These are phyloP conservation scores for Hanleya hanleyi DNA, from an alignment of 2,888 invertebrate species.

Conservation along the genomic window DNA sequence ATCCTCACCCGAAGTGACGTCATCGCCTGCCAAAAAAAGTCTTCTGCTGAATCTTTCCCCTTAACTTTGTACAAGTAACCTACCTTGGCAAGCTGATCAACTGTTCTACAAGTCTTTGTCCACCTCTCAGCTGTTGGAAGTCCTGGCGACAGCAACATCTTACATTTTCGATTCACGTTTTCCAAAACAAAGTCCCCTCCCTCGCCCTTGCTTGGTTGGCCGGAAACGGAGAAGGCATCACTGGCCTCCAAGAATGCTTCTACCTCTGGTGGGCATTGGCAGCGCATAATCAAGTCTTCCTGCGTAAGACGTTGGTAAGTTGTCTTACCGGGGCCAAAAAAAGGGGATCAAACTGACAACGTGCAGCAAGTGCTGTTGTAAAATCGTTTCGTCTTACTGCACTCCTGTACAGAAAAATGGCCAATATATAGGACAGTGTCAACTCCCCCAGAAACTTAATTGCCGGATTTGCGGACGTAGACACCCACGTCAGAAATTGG, in stretches of 20 bases:
- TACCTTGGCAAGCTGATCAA: too few species aligned
- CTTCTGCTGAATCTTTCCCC: too few species aligned
- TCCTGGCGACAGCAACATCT: too few species aligned
- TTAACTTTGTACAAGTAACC: too few species aligned
- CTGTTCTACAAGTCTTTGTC: too few species aligned
- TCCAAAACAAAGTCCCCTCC: too few species aligned
- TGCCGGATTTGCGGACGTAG: neutral
- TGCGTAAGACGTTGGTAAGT: neutral
- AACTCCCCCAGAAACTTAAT: neutral
- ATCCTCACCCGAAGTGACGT: too few species aligned
- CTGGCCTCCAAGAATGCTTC: neutral
- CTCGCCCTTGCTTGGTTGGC: neutral
- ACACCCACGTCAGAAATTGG: neutral
- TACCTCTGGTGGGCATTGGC: neutral
- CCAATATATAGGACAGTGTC: neutral
- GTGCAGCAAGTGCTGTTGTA: neutral
- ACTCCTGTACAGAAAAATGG: neutral
- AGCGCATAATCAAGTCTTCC: neutral
- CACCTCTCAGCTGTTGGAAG: too few species aligned
- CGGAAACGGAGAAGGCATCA: neutral
- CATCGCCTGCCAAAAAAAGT: too few species aligned
- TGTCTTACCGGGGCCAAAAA: neutral
- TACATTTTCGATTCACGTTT: too few species aligned
- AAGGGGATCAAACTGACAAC: neutral
- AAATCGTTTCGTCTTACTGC: neutral